Base-by-base conservation (phyloP, 2,888 invertebrate genomes). In the Cataglyphis livida region DNA sequence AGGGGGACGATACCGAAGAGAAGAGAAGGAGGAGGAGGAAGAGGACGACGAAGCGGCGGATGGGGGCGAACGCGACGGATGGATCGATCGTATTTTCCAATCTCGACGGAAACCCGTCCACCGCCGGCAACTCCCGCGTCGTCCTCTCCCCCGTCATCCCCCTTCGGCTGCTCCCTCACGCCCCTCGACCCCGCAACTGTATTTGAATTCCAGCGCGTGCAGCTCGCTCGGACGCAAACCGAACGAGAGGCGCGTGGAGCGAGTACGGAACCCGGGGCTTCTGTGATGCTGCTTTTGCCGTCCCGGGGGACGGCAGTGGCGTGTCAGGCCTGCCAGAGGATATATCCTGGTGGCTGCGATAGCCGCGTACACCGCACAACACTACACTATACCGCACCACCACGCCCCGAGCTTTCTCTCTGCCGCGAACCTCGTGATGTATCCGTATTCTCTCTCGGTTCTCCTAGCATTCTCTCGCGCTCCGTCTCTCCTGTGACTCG, bases 11-110 rank as follows among this genome's bases (percentile, higher is more conserved):
- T 35, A 79, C 28, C 48, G 48, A 48, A 48, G 48, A 54, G 59
- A 28, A 38, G 32, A 57, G 44, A 59, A 44, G 10, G 32, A 35
- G 25, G 25, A 25, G 25, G 25, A 25, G 25, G 25, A 25, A 28
- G 41, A 61, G 48, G 81, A 48, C 59, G 64, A 59, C 59, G 78
- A 84, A 28, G 66, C 78, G 32, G 68, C 32, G 71, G 51, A 21
- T 65, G 73, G 57, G 48, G 25, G 25, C n/a, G 48, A 51, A 70
- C 51, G 44, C 71, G 54, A 59, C 57, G 64, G 25, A 82, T 79
- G 84, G 84, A 90, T 90, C 90, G 90, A 90, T 90, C 88, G 90
- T 89, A 90, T 90, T 90, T 90, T 90, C 90, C 90, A 90, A 90
- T 90, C 90, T 90, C 90, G 85, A 83, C 87, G 85, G 90, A 90